phyloP scores from a whole-genome alignment of 1,140 invertebrate species.

The Drosophila erecta region DNA sequence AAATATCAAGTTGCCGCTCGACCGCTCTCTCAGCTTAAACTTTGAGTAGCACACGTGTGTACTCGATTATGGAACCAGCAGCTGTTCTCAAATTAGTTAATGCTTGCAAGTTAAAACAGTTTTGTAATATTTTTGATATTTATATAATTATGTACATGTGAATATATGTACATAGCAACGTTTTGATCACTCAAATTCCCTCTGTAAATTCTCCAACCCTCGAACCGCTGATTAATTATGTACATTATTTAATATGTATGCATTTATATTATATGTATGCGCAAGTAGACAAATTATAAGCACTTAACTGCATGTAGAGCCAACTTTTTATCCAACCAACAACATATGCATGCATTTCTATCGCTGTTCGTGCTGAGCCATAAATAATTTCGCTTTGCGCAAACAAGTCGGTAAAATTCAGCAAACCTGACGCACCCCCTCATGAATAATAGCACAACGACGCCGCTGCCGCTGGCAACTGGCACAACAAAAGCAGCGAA shows the following conservation, averaged over 20 bases:
- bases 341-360: conserved; percentile 12
- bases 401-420: conserved; percentile 18
- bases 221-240: not conserved
- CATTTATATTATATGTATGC: not conserved
- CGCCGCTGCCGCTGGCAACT: conserved; percentile 30
- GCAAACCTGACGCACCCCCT: conserved; percentile 30
- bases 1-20: conserved; percentile 9
- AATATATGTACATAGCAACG: no score
- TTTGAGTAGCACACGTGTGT: not conserved
- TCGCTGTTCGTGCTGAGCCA: conserved; percentile 6
- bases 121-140: no score
- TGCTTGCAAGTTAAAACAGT: not conserved
- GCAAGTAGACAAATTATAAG: not conserved
- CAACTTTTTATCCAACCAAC: not conserved
- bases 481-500: conserved; percentile 10
- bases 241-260: no score
- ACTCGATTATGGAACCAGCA: not conserved
- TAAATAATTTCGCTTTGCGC: conserved; percentile 10
- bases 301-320: not conserved
- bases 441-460: conserved; percentile 27
- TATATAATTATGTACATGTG: no score
- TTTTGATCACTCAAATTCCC: not conserved
- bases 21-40: not conserved
- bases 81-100: not conserved
- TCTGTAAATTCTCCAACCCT: not conserved